Percentiles rank a stretch among this genome's conserved stretches.
Conservation (phyloP, 2,113 vertebrate genomes). For the Chamaetylas fuelleborni region DNA sequence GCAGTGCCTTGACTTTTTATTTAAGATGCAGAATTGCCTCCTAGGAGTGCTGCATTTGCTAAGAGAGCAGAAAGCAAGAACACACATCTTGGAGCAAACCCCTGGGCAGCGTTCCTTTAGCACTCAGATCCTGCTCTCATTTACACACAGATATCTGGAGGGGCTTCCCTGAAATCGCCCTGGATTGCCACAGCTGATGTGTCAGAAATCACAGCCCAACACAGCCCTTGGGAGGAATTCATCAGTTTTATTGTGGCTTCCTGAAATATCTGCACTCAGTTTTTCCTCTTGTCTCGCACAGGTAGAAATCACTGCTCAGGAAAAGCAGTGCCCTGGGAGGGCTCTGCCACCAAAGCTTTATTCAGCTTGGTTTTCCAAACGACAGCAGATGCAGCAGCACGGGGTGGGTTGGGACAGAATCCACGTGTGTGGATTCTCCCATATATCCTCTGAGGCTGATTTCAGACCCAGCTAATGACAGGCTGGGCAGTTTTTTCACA, state of each 20-base stretch:
- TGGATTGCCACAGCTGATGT: not conserved
- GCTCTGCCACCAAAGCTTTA: not conserved
- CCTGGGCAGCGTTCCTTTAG: not conserved
- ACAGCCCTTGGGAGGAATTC: not conserved
- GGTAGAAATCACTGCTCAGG: not conserved
- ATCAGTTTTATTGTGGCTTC: not conserved
- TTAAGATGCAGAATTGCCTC: not conserved
- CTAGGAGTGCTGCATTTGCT: not conserved
- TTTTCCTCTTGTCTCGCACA: not conserved
- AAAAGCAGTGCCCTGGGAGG: rapidly evolving
- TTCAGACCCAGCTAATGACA: not conserved
- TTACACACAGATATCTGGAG: not conserved
- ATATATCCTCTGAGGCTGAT: not conserved
- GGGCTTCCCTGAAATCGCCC: not conserved
- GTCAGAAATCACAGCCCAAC: not conserved
- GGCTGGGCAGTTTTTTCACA: not conserved
- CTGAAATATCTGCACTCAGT: not conserved
- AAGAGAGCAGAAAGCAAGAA: not conserved
- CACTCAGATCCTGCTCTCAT: not conserved
- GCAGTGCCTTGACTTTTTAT: not conserved
- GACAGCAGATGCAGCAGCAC: not conserved
- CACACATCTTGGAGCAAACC: not conserved
- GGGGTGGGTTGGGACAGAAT: not conserved
- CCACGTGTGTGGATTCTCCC: not conserved
- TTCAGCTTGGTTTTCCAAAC: not conserved